phyloP scores from a whole-genome alignment of 1,140 invertebrate genomes.

The Grapholita molesta region DNA sequence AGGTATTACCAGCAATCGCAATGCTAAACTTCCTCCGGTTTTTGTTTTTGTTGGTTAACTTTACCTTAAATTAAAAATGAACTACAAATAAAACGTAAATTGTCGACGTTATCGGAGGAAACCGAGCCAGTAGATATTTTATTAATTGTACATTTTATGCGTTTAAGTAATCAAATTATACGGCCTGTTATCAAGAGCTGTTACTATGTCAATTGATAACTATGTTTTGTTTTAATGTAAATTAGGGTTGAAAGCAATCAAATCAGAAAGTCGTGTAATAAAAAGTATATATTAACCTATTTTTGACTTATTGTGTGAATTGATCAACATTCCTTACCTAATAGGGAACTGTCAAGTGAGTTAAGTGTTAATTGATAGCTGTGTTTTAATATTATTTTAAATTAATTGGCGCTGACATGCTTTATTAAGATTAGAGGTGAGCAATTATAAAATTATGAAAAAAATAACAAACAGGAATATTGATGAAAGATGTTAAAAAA shows the following conservation, averaged over 20 bases:
- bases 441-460: too few species aligned
- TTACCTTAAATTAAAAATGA: slow-evolving; percentile 1
- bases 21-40: too few species aligned
- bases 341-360: too few species aligned
- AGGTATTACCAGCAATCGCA: too few species aligned
- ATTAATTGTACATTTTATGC: slow-evolving; percentile 13
- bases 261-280: not conserved
- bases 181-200: not conserved
- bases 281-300: not conserved
- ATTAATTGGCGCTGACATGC: not conserved
- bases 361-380: not conserved
- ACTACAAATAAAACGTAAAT: slow-evolving; percentile 2
- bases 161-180: not conserved
- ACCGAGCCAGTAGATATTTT: not conserved
- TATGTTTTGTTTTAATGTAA: slow-evolving; percentile 10
- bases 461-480: too few species aligned
- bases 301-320: not conserved
- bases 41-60: too few species aligned
- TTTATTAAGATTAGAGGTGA: too few species aligned
- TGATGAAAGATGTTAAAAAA: too few species aligned
- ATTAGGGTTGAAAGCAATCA: not conserved
- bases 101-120: not conserved
- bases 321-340: not conserved
- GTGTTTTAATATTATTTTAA: not conserved
- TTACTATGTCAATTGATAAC: slow-evolving; percentile 2